Percentiles rank a stretch among this genome's conserved stretches.
Evolutionary conservation across 2,113 vertebrate species (phyloP).

Genomic region (Pluvialis apricaria): DNA sequence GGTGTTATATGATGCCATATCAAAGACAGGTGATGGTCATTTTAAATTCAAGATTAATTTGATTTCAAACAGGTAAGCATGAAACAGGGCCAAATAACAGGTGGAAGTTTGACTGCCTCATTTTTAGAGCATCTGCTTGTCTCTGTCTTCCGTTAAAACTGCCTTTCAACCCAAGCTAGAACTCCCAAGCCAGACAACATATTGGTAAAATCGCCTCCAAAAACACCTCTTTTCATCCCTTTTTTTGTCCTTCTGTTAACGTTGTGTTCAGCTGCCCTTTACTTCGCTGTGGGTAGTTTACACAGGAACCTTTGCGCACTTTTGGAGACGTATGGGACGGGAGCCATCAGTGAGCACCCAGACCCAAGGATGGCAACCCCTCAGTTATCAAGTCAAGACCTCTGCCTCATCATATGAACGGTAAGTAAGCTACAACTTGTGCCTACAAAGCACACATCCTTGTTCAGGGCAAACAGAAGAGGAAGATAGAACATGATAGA

Average conservation of each 20-base stretch:
- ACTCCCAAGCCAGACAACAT: neutral
- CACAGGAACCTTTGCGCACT: neutral
- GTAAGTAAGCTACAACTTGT: neutral
- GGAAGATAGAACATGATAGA: neutral
- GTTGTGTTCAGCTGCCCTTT: neutral
- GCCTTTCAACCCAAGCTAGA: neutral
- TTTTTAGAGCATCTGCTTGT: neutral
- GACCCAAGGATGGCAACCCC: neutral
- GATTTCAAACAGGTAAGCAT: neutral
- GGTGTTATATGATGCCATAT: neutral
- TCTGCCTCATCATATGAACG: neutral
- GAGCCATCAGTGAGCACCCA: neutral
- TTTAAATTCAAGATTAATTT: neutral
- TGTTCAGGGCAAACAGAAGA: neutral
- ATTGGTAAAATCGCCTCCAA: neutral
- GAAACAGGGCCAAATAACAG: neutral
- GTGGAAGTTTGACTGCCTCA: neutral
- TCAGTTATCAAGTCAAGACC: neutral
- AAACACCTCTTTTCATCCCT: rapidly evolving
- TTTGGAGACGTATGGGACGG: neutral
- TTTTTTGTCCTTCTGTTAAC: neutral
- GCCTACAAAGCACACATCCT: rapidly evolving
- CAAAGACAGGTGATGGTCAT: neutral
- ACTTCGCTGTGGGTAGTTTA: neutral
- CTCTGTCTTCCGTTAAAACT: neutral